These are phyloP conservation scores for Pseudanteris insignis DNA, from an alignment of 2,888 invertebrate species.

Conservation along the genomic window DNA sequence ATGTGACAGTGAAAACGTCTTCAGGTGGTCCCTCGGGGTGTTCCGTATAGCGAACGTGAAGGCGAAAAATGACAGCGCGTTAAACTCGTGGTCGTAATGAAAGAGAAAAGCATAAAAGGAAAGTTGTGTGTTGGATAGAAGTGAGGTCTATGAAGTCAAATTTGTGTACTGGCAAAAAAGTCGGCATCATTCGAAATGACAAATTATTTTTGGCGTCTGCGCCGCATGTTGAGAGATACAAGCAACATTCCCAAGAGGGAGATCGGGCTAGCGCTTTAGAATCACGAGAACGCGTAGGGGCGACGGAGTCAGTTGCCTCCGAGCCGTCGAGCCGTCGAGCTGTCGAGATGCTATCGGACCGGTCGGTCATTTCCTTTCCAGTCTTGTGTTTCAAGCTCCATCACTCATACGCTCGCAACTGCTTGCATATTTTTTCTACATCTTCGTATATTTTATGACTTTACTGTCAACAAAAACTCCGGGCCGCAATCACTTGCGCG, in stretches of 20 bases:
- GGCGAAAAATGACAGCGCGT: background rate
- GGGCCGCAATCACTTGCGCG: no score
- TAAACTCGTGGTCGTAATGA: background rate
- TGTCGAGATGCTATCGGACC: conserved; percentile 49
- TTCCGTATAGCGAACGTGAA: no score
- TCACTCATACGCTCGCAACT: conserved; percentile 11
- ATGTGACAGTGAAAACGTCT: no score
- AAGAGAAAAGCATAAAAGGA: conserved; percentile 1
- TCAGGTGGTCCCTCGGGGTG: no score
- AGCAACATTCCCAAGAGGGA: conserved; percentile 42
- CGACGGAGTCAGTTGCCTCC: conserved; percentile 56
- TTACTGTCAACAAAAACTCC: no score
- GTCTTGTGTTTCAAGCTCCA: conserved; percentile 30
- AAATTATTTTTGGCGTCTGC: conserved; percentile 47
- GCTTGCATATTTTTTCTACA: conserved; percentile 7
- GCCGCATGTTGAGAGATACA: conserved; percentile 36
- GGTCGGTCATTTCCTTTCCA: conserved; percentile 43
- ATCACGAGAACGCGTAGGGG: conserved; percentile 41
- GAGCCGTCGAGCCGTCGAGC: conserved; percentile 58
- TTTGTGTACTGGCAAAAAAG: conserved; percentile 21
- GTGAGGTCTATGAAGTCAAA: conserved; percentile 19
- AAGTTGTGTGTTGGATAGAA: conserved; percentile 13
- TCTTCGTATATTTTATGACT: conserved; percentile 2
- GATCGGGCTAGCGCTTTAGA: conserved; percentile 39
- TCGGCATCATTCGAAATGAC: conserved; percentile 30